Evolutionary conservation across 2,113 vertebrate genomes (phyloP).

Genomic region (Pomatorhinus ruficollis): DNA sequence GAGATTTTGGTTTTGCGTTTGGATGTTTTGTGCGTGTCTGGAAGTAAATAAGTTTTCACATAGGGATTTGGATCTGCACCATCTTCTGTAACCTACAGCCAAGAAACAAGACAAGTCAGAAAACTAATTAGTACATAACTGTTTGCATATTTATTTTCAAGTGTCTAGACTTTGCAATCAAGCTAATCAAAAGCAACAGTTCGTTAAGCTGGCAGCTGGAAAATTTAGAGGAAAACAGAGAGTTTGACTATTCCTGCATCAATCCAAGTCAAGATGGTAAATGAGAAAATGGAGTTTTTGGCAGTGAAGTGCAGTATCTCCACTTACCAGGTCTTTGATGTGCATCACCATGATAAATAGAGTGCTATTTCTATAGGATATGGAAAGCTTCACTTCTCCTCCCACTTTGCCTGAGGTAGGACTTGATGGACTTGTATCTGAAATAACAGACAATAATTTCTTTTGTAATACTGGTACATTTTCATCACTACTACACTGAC

Average conservation of each 20-base stretch:
- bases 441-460: slow-evolving; percentile 35
- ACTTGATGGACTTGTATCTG: slow-evolving; percentile 78
- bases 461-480: background rate
- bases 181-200: background rate
- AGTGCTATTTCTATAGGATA: slow-evolving; percentile 94
- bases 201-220: background rate
- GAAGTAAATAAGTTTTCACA: slow-evolving; percentile 97
- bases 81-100: slow-evolving; percentile 89
- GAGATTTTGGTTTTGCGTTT: slow-evolving; percentile 98
- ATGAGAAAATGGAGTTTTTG: background rate
- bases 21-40: slow-evolving; percentile 92
- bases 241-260: background rate
- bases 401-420: slow-evolving; percentile 89
- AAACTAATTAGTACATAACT: background rate
- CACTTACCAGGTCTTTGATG: slow-evolving; percentile 92
- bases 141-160: background rate
- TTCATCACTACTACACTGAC: background rate
- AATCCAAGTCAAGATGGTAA: background rate
- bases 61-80: slow-evolving; percentile 96
- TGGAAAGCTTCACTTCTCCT: slow-evolving; percentile 94
- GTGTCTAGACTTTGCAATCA: background rate
- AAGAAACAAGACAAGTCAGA: background rate
- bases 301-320: background rate
- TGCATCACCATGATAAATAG: slow-evolving; percentile 99
- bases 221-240: background rate